Percentiles rank a stretch among this genome's conserved stretches.
phyloP scores from a whole-genome alignment of 2,888 invertebrate species.

The Embidobia sp. region DNA sequence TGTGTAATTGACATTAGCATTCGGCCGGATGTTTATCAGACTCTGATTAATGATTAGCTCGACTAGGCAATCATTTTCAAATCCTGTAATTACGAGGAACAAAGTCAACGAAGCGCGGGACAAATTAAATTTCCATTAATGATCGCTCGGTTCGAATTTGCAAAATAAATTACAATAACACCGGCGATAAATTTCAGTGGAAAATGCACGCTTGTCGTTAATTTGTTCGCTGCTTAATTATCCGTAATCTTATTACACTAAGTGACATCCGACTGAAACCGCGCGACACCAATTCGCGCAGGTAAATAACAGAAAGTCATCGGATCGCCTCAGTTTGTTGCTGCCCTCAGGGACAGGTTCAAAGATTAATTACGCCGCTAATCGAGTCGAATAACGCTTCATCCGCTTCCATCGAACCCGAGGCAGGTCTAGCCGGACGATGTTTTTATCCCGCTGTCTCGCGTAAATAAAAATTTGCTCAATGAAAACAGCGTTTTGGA shows the following conservation, averaged over 20 bases:
- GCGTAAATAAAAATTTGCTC: constrained; percentile 8
- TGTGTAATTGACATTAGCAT: constrained; percentile 42
- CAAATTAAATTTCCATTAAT: constrained; percentile 51
- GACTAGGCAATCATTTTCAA: constrained; percentile 56
- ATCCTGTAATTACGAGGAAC: constrained; percentile 52
- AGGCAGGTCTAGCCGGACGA: neutral
- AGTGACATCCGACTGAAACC: constrained; percentile 34
- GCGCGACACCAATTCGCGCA: constrained; percentile 42
- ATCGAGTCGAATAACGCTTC: constrained; percentile 42
- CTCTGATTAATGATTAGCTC: constrained; percentile 50
- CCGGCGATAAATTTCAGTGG: constrained; percentile 22
- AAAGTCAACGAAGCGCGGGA: constrained; percentile 34
- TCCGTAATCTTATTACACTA: constrained; percentile 51
- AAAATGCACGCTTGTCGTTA: constrained; percentile 46
- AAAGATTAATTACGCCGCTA: constrained; percentile 56
- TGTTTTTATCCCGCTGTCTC: neutral
- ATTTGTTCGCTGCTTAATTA: constrained; percentile 54
- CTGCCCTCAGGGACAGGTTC: constrained; percentile 36
- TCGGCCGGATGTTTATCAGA: constrained; percentile 58
- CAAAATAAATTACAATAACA: constrained; percentile 29
- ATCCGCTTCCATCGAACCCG: neutral
- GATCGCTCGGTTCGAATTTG: constrained; percentile 43
- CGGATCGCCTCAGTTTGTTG: constrained; percentile 24
- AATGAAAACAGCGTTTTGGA: constrained; percentile 17
- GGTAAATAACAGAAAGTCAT: constrained; percentile 54